phyloP scores from a whole-genome alignment of 2,797 vertebrate species.

The Mionectes olivaceus region DNA sequence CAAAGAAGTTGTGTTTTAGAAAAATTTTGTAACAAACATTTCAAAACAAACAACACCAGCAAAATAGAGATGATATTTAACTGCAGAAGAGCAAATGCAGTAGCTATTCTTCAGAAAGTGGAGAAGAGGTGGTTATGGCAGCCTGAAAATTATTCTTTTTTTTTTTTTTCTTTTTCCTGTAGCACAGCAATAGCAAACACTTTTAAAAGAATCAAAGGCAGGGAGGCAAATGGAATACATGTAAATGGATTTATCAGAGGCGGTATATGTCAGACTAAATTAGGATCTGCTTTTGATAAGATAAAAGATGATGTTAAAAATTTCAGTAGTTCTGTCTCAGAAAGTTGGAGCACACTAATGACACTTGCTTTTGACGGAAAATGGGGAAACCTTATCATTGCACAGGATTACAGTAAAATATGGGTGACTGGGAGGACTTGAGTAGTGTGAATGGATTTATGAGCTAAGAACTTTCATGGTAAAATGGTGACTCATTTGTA shows the following conservation, averaged over 20 bases:
- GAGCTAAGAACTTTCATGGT: not conserved
- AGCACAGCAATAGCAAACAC: not conserved
- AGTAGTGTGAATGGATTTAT: not conserved
- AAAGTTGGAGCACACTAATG: not conserved
- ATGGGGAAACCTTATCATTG: not conserved
- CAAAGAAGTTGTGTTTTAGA: not conserved
- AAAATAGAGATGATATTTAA: not conserved
- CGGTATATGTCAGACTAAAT: not conserved
- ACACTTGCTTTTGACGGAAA: not conserved
- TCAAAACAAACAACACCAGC: not conserved
- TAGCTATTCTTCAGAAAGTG: not conserved
- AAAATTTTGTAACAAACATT: not conserved
- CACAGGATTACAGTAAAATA: not conserved
- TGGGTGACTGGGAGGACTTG: not conserved
- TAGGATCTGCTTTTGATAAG: constrained; percentile 25
- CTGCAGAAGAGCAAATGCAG: not conserved
- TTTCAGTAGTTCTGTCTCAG: constrained; percentile 1
- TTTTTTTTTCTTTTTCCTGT: not conserved
- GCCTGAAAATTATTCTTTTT: not conserved
- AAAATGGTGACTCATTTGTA: not conserved
- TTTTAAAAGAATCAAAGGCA: constrained; percentile 1
- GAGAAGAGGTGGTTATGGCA: not conserved
- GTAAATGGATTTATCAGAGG: constrained; percentile 2
- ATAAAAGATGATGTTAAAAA: constrained; percentile 21
- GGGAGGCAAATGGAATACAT: not conserved